Percentiles rank a stretch among this genome's conserved stretches.
These are phyloP conservation scores for Contarinia nasturtii DNA, from an alignment of 1,140 invertebrate genomes.

Conservation along the genomic window DNA sequence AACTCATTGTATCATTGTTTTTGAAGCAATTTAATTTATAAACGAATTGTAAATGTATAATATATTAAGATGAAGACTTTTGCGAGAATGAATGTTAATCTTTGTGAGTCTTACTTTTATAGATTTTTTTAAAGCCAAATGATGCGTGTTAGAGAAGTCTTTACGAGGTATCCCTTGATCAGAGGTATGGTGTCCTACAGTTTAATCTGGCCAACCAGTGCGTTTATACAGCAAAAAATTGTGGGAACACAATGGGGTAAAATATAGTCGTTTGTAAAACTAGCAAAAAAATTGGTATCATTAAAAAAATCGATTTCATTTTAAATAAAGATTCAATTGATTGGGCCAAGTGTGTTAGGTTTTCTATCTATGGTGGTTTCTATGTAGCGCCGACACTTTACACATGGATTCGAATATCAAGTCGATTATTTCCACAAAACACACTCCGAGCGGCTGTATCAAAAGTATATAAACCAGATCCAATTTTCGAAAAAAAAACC, in stretches of 20 bases:
- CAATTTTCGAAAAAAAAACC: no score
- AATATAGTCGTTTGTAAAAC: no score
- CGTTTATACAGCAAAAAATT: constrained; percentile 38
- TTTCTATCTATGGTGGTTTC: constrained; percentile 45
- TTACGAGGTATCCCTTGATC: constrained; percentile 21
- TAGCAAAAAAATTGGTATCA: no score
- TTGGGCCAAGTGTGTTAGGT: constrained; percentile 36
- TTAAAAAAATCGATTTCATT: no score
- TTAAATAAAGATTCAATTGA: constrained; percentile 15
- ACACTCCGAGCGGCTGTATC: constrained; percentile 36
- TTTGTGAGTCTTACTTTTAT: no score
- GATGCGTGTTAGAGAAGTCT: not conserved
- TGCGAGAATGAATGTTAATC: no score
- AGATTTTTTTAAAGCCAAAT: no score
- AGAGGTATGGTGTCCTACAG: constrained; percentile 59
- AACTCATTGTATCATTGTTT: no score
- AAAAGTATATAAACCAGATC: constrained; percentile 3
- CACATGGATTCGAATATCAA: constrained; percentile 42
- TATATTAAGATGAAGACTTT: no score
- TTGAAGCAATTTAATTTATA: no score
- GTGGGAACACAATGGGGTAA: constrained; percentile 21
- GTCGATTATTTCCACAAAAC: constrained; percentile 39
- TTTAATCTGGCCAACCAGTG: constrained; percentile 48
- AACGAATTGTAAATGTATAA: no score
- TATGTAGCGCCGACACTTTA: constrained; percentile 54